A percentile compares a stretch with the other conserved stretches of the same genome.
Evolutionary conservation across 2,888 invertebrate genomes (phyloP).

Genomic region (Tricholauxania praeusta): DNA sequence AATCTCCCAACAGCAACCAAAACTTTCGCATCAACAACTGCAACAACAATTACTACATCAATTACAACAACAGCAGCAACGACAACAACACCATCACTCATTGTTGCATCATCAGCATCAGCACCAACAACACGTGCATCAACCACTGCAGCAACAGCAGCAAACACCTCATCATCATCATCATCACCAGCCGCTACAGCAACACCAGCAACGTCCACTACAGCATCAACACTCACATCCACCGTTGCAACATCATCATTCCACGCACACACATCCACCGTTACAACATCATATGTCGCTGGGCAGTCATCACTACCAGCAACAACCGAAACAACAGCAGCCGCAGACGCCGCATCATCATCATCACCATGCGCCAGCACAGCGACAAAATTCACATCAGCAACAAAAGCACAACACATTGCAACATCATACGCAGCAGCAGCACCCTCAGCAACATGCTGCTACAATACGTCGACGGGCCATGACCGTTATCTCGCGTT

Average conservation of each 20-base stretch:
- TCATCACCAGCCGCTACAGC: constrained; percentile 46
- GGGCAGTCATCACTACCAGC: constrained; percentile 62
- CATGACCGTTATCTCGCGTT: constrained; percentile 61
- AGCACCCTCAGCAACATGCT: constrained; percentile 50
- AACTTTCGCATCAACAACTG: constrained; percentile 42
- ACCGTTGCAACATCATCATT: constrained; percentile 49
- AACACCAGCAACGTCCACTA: constrained; percentile 43
- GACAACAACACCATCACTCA: constrained; percentile 53
- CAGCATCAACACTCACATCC: constrained; percentile 56
- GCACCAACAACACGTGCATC: constrained; percentile 44
- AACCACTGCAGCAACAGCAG: constrained; percentile 45
- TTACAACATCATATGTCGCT: constrained; percentile 66
- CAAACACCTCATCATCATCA: constrained; percentile 41
- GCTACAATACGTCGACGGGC: constrained; percentile 61
- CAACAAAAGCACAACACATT: constrained; percentile 43
- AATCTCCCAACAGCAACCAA: constrained; percentile 24
- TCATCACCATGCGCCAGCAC: constrained; percentile 57
- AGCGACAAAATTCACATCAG: constrained; percentile 44
- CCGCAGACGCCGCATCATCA: constrained; percentile 40
- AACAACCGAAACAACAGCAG: constrained; percentile 37
- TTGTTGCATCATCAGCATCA: constrained; percentile 52
- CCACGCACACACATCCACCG: constrained; percentile 55
- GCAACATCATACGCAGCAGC: constrained; percentile 49
- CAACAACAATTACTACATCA: constrained; percentile 49
- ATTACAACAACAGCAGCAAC: constrained; percentile 53